Evolutionary conservation across 2,797 vertebrate species (phyloP).

Genomic region (Lemur catta): DNA sequence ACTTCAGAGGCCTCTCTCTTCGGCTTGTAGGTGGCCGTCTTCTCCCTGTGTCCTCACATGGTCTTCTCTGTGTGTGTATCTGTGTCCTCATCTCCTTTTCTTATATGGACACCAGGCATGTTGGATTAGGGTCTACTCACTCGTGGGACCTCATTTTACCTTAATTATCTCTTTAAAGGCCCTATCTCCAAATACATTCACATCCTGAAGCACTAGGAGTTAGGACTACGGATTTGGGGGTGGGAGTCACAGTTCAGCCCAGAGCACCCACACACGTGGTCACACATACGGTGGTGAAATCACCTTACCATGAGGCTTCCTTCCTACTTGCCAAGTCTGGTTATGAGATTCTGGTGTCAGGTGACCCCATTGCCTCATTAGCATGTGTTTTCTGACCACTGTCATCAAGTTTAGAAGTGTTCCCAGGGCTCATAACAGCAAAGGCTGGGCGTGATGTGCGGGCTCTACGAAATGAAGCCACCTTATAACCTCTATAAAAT

Average conservation of each 20-base stretch:
- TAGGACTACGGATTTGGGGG: neutral
- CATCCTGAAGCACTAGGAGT: neutral
- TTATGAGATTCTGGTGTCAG: neutral
- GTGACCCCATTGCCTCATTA: neutral
- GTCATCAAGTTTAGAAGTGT: neutral
- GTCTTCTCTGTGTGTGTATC: neutral
- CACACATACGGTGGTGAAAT: neutral
- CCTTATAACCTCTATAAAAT: neutral
- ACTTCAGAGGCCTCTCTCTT: neutral
- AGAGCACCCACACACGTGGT: neutral
- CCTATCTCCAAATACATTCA: neutral
- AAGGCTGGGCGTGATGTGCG: neutral
- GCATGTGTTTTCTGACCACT: neutral
- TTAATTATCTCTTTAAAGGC: neutral
- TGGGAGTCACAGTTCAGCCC: neutral
- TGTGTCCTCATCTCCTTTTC: neutral
- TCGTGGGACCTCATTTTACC: neutral
- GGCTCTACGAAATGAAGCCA: neutral
- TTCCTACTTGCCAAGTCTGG: neutral
- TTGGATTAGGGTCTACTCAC: neutral
- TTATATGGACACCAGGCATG: neutral
- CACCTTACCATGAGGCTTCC: neutral
- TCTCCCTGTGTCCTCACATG: neutral
- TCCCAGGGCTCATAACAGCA: neutral
- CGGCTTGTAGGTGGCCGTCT: neutral